Evolutionary conservation across 2,113 vertebrate species (phyloP).

Genomic region (Cyprinodon tularosa): DNA sequence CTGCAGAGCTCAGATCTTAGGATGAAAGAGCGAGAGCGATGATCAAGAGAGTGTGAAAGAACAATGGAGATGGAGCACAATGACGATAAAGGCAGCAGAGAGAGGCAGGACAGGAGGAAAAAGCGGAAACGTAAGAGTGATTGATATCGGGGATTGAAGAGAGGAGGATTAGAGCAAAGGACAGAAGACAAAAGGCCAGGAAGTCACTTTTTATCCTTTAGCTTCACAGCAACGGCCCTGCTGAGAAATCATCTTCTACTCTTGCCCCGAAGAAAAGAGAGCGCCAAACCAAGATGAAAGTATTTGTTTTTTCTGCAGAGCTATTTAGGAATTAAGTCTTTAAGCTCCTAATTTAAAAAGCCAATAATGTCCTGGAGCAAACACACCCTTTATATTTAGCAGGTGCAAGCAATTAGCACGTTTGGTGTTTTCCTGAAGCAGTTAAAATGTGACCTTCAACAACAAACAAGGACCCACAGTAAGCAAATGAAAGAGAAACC

Average conservation of each 20-base stretch:
- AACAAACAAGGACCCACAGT: not conserved
- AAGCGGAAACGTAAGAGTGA: slow-evolving; percentile 25
- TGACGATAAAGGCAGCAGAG: slow-evolving; percentile 16
- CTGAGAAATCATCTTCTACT: slow-evolving; percentile 21
- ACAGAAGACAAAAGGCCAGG: slow-evolving; percentile 28
- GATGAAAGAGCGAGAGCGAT: slow-evolving; percentile 34
- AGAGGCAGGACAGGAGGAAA: not conserved
- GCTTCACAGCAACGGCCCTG: slow-evolving; percentile 25
- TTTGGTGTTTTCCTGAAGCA: too few relatives aligned
- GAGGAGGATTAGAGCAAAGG: slow-evolving; percentile 17
- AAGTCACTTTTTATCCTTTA: slow-evolving; percentile 39
- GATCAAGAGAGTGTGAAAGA: slow-evolving; percentile 54
- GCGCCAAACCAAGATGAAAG: not conserved
- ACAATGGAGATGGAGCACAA: slow-evolving; percentile 41
- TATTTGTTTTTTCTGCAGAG: not conserved
- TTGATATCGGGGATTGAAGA: slow-evolving; percentile 37
- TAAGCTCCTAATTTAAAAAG: not conserved
- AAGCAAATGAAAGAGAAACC: not conserved
- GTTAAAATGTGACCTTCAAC: not conserved
- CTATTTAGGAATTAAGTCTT: not conserved
- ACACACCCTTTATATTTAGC: not conserved
- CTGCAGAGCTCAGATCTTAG: slow-evolving; percentile 35
- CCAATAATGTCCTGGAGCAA: not conserved
- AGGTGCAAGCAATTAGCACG: not conserved
- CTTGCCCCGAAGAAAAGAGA: slow-evolving; percentile 12